Conservation (phyloP, 2,888 invertebrate genomes). For the Geotrupes spiniger region DNA sequence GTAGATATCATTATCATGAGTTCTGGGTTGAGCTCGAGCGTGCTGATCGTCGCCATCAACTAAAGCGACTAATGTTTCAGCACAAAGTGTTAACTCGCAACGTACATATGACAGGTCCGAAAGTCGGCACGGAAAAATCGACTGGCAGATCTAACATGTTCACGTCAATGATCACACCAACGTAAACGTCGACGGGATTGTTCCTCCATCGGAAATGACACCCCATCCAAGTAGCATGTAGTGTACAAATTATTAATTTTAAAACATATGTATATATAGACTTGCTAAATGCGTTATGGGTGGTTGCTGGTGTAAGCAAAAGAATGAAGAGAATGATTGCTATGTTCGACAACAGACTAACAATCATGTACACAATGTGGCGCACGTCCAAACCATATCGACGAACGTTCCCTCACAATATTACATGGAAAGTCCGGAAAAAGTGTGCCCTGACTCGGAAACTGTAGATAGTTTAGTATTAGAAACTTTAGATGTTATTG, state of each 20-base stretch:
- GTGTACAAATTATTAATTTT: conserved; percentile 25
- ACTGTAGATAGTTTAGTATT: conserved; percentile 72
- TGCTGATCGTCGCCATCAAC: no score
- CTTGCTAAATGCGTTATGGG: conserved; percentile 60
- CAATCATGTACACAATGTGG: conserved; percentile 18
- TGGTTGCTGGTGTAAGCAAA: conserved; percentile 72
- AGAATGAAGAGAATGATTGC: conserved; percentile 54
- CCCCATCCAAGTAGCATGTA: conserved; percentile 33
- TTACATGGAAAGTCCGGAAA: conserved; percentile 37
- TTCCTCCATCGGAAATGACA: conserved; percentile 6
- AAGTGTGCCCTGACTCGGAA: conserved; percentile 46
- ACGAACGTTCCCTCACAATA: conserved; percentile 35
- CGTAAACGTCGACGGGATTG: conserved; percentile 32
- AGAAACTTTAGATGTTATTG: conserved; percentile 76
- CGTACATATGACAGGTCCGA: neutral
- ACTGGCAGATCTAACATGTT: conserved; percentile 1
- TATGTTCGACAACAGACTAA: conserved; percentile 44
- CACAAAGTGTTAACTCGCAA: neutral
- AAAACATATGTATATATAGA: conserved; percentile 4
- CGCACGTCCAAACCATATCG: conserved; percentile 40
- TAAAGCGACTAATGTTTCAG: no score
- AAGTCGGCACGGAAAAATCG: neutral
- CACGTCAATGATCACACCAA: conserved; percentile 41
- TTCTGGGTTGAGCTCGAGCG: no score
- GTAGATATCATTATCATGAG: no score